Base-by-base conservation (phyloP, 2,797 vertebrate species). In the Cryptoprocta ferox region DNA sequence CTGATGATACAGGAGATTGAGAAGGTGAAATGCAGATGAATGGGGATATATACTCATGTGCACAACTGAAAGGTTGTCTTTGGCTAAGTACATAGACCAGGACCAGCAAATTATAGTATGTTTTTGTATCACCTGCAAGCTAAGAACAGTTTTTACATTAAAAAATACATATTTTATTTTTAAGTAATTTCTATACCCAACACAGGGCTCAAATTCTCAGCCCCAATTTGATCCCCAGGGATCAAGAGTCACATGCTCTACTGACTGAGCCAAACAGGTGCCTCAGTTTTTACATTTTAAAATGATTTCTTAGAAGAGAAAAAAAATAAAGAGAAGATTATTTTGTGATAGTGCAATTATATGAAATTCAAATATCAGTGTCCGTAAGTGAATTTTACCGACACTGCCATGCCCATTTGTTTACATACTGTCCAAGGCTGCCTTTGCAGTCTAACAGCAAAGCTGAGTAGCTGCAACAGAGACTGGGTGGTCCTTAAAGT, bases 311-410 rank as follows among this genome's bases (percentile, higher is more conserved):
- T 53, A 45, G 83, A 84, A 70, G 24, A 16, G 11, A 85, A 48
- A 50, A 32, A 42, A 83, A 32, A 66, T n/a, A 18, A 21, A 37
- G 73, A 50, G 3, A 97, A 79, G 10, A 95, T 24, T 84, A 95
- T 70, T 94, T 90, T 70, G 37, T 89, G n/a, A 81, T n/a, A 89
- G 66, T 94, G 39, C 91, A 86, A 92, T 93, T 79, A 87, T 15
- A 87, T 28, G 32, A 79, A 92, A 92, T 65, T 93, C 63, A 95
- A 94, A 91, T 78, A 53, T 95, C 71, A 80, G 39, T 82, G 63
- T 73, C n/a, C 82, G 63, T 71, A 92, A 96, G 53, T 63, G 28
- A 83, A 85, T 70, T 30, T 53, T 83, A 75, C 45, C 61, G 37
- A 70, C 37, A 88, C 11, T 37, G 78, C 65, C 50, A 84, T 45